Evolutionary conservation across 2,888 invertebrate species (phyloP), one percentile per base, ranked within the genome.

Genomic region (Mythimna albipuncta): DNA sequence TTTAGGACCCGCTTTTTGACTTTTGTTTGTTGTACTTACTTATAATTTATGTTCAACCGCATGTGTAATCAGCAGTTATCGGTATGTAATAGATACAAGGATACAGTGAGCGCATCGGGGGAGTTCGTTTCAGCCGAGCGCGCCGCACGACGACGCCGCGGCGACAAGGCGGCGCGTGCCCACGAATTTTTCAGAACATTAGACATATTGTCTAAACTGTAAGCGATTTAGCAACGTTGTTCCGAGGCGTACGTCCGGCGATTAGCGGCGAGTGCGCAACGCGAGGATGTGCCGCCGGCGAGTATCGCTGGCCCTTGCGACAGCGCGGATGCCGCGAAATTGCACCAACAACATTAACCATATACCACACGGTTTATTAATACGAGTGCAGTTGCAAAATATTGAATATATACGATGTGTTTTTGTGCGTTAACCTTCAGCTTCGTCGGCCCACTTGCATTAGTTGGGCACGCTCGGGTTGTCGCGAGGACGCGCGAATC

Each of bases 331-430:
- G 94, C 94, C 92, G 90, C 92, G 89, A 89, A 90, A 92, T 95
- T 95, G 95, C 96, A 93, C 92, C 90, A 92, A 90, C 86, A 89
- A 89, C 88, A 91, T 91, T 89, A 91, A 89, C 91, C 90, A 91
- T 92, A 91, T 89, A 90, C 88, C 91, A 90, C 89, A 90, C 89
- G 86, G 88, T 93, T 94, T 95, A 94, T 94, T 94, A 94, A 95
- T 94, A 95, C 94, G 88, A 93, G 91, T 92, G 92, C 94, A 93
- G 91, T 95, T 95, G 94, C 96, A 93, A 94, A 94, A 95, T 93
- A 93, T 92, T 91, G 91, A 91, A 92, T 92, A 92, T 91, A 91
- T 90, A 91, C 91, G 89, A 89, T 91, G 91, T 92, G 91, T 92
- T 93, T 93, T 94, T 94, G 92, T 94, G 88, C 90, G 91, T 90